Conservation (phyloP, 23 tunicate species). For the Oikopleura albicans region DNA sequence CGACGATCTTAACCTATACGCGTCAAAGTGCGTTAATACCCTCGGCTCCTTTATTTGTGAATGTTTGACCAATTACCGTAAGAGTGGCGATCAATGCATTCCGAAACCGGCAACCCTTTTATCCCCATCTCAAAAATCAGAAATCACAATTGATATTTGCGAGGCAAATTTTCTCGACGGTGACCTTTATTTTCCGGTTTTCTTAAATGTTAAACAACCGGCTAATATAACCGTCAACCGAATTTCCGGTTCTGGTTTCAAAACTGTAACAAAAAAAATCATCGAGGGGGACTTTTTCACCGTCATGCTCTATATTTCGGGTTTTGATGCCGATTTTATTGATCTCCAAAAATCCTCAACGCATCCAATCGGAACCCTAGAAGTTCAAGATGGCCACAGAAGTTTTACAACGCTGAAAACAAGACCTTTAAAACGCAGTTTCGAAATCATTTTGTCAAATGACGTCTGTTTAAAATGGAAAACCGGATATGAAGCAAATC, state of each 20-base stretch:
- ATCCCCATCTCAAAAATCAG: not conserved
- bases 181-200: not conserved
- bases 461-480: not conserved
- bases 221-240: not conserved
- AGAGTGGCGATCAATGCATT: not conserved
- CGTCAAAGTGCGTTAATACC: not conserved
- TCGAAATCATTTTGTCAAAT: not conserved
- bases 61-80: not conserved
- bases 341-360: not conserved
- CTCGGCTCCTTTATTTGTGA: not conserved
- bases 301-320: not conserved
- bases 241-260: not conserved
- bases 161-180: not conserved
- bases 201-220: not conserved
- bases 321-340: not conserved
- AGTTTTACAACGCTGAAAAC: not conserved
- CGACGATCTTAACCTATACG: not conserved
- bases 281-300: not conserved
- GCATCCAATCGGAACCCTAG: not conserved
- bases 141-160: not conserved
- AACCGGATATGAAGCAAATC: not conserved
- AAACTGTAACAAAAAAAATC: not conserved
- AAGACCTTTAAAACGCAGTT: not conserved
- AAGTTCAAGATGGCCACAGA: not conserved
- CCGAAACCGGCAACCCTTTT: not conserved